Conservation (phyloP, 2,888 invertebrate species). For the Globia sparganii region DNA sequence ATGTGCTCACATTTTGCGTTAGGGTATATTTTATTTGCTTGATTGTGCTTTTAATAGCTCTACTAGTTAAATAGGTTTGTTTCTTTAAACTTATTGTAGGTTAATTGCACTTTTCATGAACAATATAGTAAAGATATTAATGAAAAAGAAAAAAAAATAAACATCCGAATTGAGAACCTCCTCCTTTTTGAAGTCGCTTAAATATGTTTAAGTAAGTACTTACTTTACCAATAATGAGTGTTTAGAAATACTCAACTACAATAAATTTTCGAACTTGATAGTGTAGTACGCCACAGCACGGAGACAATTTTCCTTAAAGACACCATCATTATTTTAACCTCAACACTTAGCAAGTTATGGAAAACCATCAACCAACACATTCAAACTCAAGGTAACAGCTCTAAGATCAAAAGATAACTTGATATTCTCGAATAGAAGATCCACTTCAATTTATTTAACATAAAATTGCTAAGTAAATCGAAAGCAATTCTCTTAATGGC, state of each 20-base stretch:
- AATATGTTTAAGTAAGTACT: too few relatives aligned
- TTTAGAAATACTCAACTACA: neutral
- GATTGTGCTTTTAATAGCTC: conserved; percentile 38
- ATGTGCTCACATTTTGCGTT: conserved; percentile 62
- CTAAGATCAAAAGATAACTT: conserved; percentile 49
- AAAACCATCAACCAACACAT: neutral
- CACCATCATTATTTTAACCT: neutral
- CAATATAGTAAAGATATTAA: too few relatives aligned
- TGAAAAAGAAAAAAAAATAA: too few relatives aligned
- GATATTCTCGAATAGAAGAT: conserved; percentile 41
- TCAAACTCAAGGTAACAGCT: conserved; percentile 8
- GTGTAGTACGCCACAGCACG: neutral
- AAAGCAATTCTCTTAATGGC: conserved; percentile 82
- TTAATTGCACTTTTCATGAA: neutral
- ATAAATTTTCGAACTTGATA: neutral
- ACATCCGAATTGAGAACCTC: too few relatives aligned
- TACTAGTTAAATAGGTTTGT: neutral
- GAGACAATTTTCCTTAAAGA: neutral
- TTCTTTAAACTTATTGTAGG: neutral
- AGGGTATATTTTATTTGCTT: conserved; percentile 7
- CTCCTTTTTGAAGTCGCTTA: too few relatives aligned
- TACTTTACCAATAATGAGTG: neutral
- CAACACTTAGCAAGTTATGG: neutral
- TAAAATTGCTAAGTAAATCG: conserved; percentile 73
- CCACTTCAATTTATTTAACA: conserved; percentile 62